phyloP scores from a whole-genome alignment of 2,888 invertebrate species.

The Lobophora halterata region DNA sequence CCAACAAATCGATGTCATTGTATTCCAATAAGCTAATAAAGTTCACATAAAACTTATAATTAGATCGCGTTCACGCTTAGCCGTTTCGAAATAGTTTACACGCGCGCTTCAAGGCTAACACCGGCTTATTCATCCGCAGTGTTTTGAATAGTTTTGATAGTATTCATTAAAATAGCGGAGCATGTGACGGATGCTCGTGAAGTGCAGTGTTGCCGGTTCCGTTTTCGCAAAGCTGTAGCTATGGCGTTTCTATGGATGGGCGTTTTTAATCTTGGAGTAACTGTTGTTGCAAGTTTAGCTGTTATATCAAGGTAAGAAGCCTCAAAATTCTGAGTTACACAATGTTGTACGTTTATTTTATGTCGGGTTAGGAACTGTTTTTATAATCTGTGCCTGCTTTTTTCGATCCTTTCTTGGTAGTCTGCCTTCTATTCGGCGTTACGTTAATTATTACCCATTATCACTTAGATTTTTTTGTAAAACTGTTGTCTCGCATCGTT shows the following conservation, averaged over 20 bases:
- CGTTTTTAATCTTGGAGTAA: constrained; percentile 82
- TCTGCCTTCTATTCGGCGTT: too few species aligned
- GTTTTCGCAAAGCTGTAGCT: constrained; percentile 37
- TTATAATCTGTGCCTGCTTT: constrained; percentile 5
- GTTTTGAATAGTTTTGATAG: constrained; percentile 10
- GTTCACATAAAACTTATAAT: constrained; percentile 9
- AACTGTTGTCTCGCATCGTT: too few species aligned
- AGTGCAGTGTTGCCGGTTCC: constrained; percentile 37
- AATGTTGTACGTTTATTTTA: constrained; percentile 19
- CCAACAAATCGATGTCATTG: constrained; percentile 8
- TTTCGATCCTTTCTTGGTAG: too few species aligned
- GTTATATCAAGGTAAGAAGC: constrained; percentile 45
- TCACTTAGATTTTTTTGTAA: too few species aligned
- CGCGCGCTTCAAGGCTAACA: constrained; percentile 11
- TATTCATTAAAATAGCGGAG: constrained; percentile 13
- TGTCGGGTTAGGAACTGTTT: constrained; percentile 13
- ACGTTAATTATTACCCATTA: too few species aligned
- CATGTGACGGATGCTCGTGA: constrained; percentile 30
- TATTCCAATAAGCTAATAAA: too few species aligned
- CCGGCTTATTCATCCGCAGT: constrained; percentile 3
- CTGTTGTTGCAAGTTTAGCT: constrained; percentile 82
- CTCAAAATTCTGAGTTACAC: constrained; percentile 11
- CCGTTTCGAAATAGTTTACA: constrained; percentile 16
- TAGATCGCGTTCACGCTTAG: constrained; percentile 9
- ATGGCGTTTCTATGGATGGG: constrained; percentile 85